Evolutionary conservation across 1,140 invertebrate species (phyloP), one percentile per base, ranked within the genome.

Genomic region (Tribolium castaneum): DNA sequence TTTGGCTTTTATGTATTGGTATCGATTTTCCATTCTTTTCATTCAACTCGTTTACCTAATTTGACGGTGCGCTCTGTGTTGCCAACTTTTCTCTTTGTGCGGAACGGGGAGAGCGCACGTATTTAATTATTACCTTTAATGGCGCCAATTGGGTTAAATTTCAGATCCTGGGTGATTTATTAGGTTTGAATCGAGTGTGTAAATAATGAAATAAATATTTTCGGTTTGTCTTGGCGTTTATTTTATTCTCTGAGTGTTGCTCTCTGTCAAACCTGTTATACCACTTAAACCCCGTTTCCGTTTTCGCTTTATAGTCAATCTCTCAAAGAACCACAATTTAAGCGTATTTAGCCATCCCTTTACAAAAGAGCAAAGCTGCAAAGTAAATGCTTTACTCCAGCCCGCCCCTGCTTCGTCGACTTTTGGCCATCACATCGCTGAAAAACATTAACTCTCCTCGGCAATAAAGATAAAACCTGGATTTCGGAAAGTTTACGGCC

Each of bases 1-100:
- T 81, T 79, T 59, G 22, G 80, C 78, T 79, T 81, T 79, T 81
- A 77, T 81, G 80, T 79, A 81, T 79, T 81, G 80, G 62, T 81
- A 81, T 81, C 39, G 80, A 81, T 81, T 81, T 77, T 45, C 75
- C 78, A 77, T 81, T 81, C 76, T 79, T 71, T 79, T 76, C 76
- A 54, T 80, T 51, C 77, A 77, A 50, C 74, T 76, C 73, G 74
- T 79, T 79, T 76, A 59, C 34, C 74, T 77, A 77, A 78, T 80
- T 79, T 78, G 56, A 66, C 59, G 52, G 75, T 45, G 12, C 25
- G 35, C 70, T 45, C 39, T 45, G 39, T 45, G 3, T 45, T 7
- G n/a, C 16, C 54, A 70, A 77, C 70, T 51, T 77, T 70, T 77
- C 75, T 70, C 25, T 76, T 25, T 70, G 39, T 75, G 30, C n/a